A percentile compares a stretch with the other conserved stretches of the same genome.
Evolutionary conservation across 2,797 vertebrate genomes (phyloP).

Genomic region (Lepilemur ruficaudatus): DNA sequence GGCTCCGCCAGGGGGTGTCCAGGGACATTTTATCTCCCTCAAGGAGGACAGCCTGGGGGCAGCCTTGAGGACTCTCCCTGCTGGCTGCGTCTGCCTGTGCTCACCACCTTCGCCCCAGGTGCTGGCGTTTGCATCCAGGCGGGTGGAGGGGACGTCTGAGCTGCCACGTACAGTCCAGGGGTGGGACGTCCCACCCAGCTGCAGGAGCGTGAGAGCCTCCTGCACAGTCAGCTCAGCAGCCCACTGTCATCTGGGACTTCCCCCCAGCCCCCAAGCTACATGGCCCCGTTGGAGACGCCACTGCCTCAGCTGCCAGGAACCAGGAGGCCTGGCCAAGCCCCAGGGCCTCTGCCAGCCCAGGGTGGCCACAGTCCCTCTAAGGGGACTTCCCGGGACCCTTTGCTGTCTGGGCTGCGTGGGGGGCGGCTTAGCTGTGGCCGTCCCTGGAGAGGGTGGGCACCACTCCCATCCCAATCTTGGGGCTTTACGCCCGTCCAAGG

Average conservation of each 20-base stretch:
- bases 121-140: no score
- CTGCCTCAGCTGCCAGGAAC: not conserved
- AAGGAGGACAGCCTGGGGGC: not conserved
- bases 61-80: no score
- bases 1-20: no score
- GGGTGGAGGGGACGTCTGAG: not conserved
- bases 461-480: not conserved
- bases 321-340: no score
- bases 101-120: no score
- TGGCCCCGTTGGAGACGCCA: not conserved
- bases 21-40: not conserved
- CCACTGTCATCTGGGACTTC: not conserved
- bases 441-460: not conserved
- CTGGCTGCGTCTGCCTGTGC: no score
- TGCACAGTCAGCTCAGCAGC: not conserved
- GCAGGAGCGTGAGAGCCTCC: no score
- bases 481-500: not conserved
- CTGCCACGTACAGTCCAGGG: not conserved
- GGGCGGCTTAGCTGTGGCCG: not conserved
- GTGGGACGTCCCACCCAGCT: not conserved
- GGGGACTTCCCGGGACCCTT: not conserved
- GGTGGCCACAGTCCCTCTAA: fast-evolving
- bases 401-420: not conserved
- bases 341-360: not conserved
- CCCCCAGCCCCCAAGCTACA: not conserved